Evolutionary conservation across 2,888 invertebrate species (phyloP), one percentile per base, ranked within the genome.

Genomic region (Scrobipalpa costella): DNA sequence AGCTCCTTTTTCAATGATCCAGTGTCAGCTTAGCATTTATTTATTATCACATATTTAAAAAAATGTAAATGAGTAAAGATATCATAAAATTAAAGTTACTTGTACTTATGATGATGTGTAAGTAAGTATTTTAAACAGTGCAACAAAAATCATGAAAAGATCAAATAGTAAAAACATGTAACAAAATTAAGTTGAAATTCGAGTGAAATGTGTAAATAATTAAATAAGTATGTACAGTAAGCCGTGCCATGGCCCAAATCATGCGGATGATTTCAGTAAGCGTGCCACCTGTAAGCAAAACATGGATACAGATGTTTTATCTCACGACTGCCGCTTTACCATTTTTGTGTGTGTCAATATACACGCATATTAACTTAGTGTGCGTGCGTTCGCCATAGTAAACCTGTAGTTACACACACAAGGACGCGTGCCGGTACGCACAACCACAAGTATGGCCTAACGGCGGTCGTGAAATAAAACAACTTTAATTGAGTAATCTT

Each of bases 231-330:
- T 50, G 17, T 57, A 57, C 49, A 49, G 34, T 38, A 90, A 90
- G 90, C 90, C 85, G 90, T 90, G 90, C 90, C 82, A 80, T 78
- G 73, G 13, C 79, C 78, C 69, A 81, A 78, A 73, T 76, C 90
- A 90, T 90, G 90, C 90, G 85, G 77, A 69, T 70, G 69, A 63
- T 73, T 68, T 70, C 70, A 71, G 69, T 73, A 87, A 89, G 90
- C 90, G 89, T 89, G 88, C 85, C 88, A 88, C 86, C 73, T 84
- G 68, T 81, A 88, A 89, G 88, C 89, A 68, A 85, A 84, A 78
- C 84, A 80, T 83, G 79, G 70, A 76, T 83, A n/a, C n/a, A n/a
- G n/a, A n/a, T n/a, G n/a, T n/a, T n/a, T n/a, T n/a, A n/a, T n/a
- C n/a, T n/a, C n/a, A n/a, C n/a, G n/a, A n/a, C n/a, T n/a, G n/a